Percentiles rank a stretch among this genome's conserved stretches.
Evolutionary conservation across 2,888 invertebrate species (phyloP).

Genomic region (Calameuta pallipes): DNA sequence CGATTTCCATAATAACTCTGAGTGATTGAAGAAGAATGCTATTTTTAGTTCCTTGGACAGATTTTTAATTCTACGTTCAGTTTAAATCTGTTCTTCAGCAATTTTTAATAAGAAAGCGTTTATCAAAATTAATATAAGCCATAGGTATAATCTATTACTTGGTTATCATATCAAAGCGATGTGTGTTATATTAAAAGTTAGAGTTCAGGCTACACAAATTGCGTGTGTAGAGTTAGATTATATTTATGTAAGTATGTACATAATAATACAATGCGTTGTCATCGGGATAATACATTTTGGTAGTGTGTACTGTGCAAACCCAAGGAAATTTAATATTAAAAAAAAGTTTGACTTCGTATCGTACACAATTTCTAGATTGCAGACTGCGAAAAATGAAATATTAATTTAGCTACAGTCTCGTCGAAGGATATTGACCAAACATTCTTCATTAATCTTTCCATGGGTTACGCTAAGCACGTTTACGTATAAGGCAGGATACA

Average conservation of each 20-base stretch:
- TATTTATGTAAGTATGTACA: constrained; percentile 21
- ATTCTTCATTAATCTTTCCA: background rate
- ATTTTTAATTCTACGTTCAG: background rate
- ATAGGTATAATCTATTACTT: constrained; percentile 36
- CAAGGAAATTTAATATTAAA: background rate
- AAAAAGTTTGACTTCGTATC: background rate
- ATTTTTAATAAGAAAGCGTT: constrained; percentile 42
- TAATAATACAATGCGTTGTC: constrained; percentile 18
- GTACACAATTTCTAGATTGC: background rate
- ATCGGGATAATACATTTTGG: background rate
- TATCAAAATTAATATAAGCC: constrained; percentile 50
- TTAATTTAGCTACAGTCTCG: background rate
- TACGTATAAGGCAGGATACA: background rate
- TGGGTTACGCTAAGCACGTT: background rate
- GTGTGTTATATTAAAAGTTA: background rate
- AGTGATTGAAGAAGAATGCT: background rate
- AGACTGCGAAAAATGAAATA: background rate
- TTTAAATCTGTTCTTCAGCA: background rate
- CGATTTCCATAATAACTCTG: background rate
- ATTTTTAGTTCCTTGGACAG: background rate
- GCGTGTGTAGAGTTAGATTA: background rate
- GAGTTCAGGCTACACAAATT: background rate
- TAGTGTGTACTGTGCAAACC: background rate
- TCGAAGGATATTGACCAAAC: background rate
- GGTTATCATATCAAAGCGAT: background rate